phyloP scores from a whole-genome alignment of 2,797 vertebrate species.

The Telmatherina bonti region DNA sequence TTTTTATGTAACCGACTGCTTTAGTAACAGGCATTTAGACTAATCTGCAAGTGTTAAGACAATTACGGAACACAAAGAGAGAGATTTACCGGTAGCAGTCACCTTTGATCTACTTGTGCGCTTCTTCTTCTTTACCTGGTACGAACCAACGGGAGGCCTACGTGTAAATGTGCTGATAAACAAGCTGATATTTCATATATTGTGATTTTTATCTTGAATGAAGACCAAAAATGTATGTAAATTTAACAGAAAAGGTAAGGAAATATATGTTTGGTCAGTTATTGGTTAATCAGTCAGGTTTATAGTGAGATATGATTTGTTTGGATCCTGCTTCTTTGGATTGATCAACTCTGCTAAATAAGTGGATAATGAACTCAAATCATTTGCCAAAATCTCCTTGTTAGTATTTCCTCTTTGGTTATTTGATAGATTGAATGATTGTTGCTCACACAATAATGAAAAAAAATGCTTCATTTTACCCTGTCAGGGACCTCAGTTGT shows the following conservation, averaged over 20 bases:
- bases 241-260: no score
- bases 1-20: conserved; percentile 55
- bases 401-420: no score
- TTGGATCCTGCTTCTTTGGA: no score
- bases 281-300: no score
- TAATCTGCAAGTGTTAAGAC: conserved; percentile 70
- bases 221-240: neutral
- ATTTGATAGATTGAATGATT: no score
- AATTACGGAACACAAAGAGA: conserved; percentile 47
- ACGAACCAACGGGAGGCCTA: no score
- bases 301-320: no score
- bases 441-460: neutral
- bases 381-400: no score
- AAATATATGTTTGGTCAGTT: no score
- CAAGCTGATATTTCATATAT: neutral
- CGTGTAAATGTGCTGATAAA: neutral
- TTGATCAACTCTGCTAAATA: no score
- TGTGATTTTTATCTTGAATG: neutral
- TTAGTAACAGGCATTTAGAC: conserved; percentile 52
- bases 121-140: no score
- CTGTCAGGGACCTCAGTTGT: neutral
- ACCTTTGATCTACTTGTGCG: conserved; percentile 32
- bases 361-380: no score
- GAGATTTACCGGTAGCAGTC: conserved; percentile 34
- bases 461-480: neutral